Base-by-base conservation (phyloP, 2,113 vertebrate genomes). In the Percopsis transmontana region DNA sequence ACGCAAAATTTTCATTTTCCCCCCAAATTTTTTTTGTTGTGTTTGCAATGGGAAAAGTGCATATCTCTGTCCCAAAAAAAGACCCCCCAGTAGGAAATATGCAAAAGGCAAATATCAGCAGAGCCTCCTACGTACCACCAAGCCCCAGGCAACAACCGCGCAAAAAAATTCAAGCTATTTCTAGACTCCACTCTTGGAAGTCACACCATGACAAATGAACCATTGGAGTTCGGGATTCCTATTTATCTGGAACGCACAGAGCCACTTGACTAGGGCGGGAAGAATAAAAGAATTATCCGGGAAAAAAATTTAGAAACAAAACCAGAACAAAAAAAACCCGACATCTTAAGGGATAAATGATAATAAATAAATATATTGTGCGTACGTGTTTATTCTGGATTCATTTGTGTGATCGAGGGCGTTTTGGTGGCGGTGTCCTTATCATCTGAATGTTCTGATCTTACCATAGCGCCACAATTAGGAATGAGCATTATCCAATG, bases 191-290 rank as follows among this genome's bases (percentile, higher is more conserved):
- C 90, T 91, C 91, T 91, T 91, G 90, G 91, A 92, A 93, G 93
- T 92, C 88, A 81, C 86, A 91, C 90, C 92, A 92, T 93, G 91
- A 92, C 92, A 92, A 93, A 93, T 92, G 90, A 90, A 91, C 87
- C 87, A 89, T 90, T 91, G 89, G 91, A 91, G 91, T 93, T 92
- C 76, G 89, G 90, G 91, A 92, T 92, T 90, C 87, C 88, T 92
- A 92, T 92, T 92, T 92, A 93, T 92, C 92, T 91, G 81, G 81
- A 2, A 79, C 52, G 82, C 84, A 87, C 92, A 93, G 91, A 91
- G 88, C 80, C 90, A 72, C 87, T 89, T 88, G 86, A 88, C 90
- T 89, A 89, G 87, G 90, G 86, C 90, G 82, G 85, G 90, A 91
- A 91, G 87, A 92, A 92, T 90, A 89, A 91, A 91, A 89, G 91